Percentiles rank a stretch among this genome's conserved stretches.
These are phyloP conservation scores for Cyanoramphus novaezelandiae DNA, from an alignment of 2,113 vertebrate genomes.

Conservation along the genomic window DNA sequence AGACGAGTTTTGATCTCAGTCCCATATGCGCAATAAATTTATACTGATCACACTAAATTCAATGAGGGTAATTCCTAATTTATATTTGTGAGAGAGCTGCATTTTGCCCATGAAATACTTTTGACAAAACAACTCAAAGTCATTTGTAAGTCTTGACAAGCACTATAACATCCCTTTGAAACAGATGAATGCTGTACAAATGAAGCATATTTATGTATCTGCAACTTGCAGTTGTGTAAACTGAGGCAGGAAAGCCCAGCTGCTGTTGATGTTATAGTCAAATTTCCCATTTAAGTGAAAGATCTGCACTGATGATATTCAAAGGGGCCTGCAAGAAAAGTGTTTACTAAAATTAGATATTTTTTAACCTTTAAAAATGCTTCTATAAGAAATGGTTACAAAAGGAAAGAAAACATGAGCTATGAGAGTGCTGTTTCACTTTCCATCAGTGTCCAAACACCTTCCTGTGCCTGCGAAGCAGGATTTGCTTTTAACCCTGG, in stretches of 20 bases:
- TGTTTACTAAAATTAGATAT: background rate
- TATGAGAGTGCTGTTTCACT: background rate
- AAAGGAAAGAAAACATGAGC: background rate
- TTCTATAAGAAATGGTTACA: background rate
- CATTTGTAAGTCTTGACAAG: background rate
- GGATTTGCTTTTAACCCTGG: background rate
- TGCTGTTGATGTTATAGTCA: background rate
- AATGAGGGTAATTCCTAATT: background rate
- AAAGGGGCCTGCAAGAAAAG: background rate
- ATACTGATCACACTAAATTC: background rate
- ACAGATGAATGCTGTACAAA: background rate
- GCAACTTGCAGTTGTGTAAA: background rate
- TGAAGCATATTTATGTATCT: background rate
- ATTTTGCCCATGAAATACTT: background rate
- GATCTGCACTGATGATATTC: background rate
- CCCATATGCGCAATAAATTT: background rate
- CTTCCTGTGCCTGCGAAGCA: background rate
- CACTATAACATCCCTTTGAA: background rate
- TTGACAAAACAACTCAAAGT: background rate
- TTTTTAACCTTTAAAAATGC: rapidly evolving
- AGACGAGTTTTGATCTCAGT: background rate
- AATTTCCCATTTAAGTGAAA: background rate
- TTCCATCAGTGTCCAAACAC: background rate
- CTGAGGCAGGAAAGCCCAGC: background rate
- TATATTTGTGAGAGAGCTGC: background rate